Evolutionary conservation across 2,113 vertebrate species (phyloP), one percentile per base, ranked within the genome.

Genomic region (Onychostoma macrolepis): DNA sequence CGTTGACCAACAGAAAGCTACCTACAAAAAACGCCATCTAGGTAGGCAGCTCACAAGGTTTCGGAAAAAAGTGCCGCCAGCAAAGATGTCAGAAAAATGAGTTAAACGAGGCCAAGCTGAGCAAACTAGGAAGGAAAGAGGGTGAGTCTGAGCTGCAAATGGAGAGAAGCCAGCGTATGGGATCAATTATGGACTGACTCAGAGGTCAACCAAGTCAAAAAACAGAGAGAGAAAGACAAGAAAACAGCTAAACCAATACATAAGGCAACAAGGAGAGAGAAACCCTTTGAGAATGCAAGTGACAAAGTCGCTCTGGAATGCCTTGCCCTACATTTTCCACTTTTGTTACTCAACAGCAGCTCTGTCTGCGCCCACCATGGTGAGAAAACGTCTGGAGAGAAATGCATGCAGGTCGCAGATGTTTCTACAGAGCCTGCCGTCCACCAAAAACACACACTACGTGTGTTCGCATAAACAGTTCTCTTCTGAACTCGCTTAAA

Each of bases 181-280:
- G 1, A 83, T 87, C 15, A 86, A 91, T 91, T 85, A 89, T 65
- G 41, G 71, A 41, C 84, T 38, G 77, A 85, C 21, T 38, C 45
- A 79, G 45, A 30, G 61, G 53, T 33, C 13, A 38, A 41, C 30
- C n/a, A 56, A 58, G 38, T 28, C 24, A 77, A 41, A 38, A 61
- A 48, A 26, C 9, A 45, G 41, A 58, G 33, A 72, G 56, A 48
- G 17, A 58, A 24, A 67, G 56, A 61, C 56, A 61, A 10, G 10
- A 30, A 50, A 15, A 56, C 10, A 69, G 71, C 43, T 24, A 83
- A 63, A 48, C 21, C 9, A 10, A 8, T 7, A 74, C 19, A 48
- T 24, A 76, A 45, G 5, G 38, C 28, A 56, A 71, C 28, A 19
- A 56, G 58, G 33, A 71, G 6, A 63, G 10, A 7, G 21, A 65